Evolutionary conservation across 1,140 invertebrate species (phyloP), one percentile per base, ranked within the genome.

Genomic region (Drosophila teissieri): DNA sequence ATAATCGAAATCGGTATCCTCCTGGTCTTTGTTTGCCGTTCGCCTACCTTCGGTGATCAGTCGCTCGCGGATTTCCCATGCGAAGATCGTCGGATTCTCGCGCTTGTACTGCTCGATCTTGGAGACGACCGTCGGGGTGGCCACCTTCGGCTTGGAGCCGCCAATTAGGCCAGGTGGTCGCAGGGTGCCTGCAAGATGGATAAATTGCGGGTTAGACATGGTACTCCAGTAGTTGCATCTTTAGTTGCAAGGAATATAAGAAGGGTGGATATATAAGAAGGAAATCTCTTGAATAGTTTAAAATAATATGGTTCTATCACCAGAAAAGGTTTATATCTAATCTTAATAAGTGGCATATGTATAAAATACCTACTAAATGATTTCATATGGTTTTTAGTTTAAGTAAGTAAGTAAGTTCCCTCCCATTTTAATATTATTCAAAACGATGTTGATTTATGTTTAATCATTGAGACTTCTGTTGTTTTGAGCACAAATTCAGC

Each of bases 101-200:
- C 97, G 93, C 94, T 98, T 98, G 94, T 98, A 98, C 93, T 98
- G 97, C 93, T 98, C 97, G 91, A 98, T 98, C 94, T 98, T 98
- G 65, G 96, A 96, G 27, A 98, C 97, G 36, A 98, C 97, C 10
- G 97, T 97, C 5, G 98, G 97, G 17, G 98, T 99, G 68, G 98
- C 98, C 60, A 99, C 99, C 93, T 99, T 98, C 2, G 98, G 98
- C 93, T 99, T 99, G 92, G 98, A 99, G 51, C 99, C 99, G 49
- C 98, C 99, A 81, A 99, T 99, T 73, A 99, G 95, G 36, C 98
- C 97, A 7, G 98, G 98, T 73, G 98, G 97, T 82, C 97, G 94
- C 54, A 99, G 94, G 17, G 98, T 98, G 79, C 98, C 98, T 97
- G 94, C 64, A 94, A 95, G 39, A n/a, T 24, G 7, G 22, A 15